Evolutionary conservation across 2,888 invertebrate species (phyloP).

Genomic region (Tolmerus cingulatus): DNA sequence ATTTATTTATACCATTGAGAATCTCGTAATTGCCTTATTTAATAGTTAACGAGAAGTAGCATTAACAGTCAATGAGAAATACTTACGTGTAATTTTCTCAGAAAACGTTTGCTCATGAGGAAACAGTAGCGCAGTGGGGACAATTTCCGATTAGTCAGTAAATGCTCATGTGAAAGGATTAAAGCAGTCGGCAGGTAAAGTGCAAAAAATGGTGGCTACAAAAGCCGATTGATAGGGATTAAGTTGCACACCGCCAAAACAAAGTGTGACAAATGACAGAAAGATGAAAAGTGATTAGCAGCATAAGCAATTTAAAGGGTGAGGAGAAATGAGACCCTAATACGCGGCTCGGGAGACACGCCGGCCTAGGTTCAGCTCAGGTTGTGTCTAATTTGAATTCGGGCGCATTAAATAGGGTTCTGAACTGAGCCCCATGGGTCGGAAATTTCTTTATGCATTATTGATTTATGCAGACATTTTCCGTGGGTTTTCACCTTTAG

Average conservation of each 20-base stretch:
- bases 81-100: neutral
- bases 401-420: slow-evolving; percentile 14
- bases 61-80: neutral
- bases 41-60: neutral
- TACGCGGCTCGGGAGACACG: neutral
- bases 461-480: slow-evolving; percentile 41
- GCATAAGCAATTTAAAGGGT: slow-evolving; percentile 2
- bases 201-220: slow-evolving; percentile 17
- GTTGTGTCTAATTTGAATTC: slow-evolving; percentile 22
- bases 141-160: slow-evolving; percentile 7
- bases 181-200: neutral
- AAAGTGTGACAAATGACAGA: slow-evolving; percentile 39
- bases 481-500: neutral
- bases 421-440: neutral
- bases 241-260: slow-evolving; percentile 19
- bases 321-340: neutral
- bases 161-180: slow-evolving; percentile 2
- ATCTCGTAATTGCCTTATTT: neutral
- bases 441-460: slow-evolving; percentile 18
- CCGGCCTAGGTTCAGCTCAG: neutral
- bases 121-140: neutral
- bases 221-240: slow-evolving; percentile 40
- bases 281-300: slow-evolving; percentile 35
- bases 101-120: neutral
- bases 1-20: neutral